These are phyloP conservation scores for Notamacropus eugenii DNA, from an alignment of 2,797 vertebrate genomes.

Conservation along the genomic window DNA sequence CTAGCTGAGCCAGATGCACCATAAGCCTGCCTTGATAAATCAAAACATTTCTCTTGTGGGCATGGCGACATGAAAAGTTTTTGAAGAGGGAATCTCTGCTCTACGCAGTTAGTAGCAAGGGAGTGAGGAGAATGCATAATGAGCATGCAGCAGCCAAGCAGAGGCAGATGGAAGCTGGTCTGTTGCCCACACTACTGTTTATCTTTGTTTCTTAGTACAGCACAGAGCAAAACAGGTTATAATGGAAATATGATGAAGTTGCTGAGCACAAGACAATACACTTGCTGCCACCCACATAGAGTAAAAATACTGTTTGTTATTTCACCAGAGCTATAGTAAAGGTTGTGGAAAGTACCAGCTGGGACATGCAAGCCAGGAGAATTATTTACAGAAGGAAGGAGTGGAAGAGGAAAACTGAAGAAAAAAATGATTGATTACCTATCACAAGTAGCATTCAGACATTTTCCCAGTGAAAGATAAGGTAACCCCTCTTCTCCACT, in stretches of 20 bases:
- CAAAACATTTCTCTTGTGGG: neutral
- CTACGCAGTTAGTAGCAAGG: constrained; percentile 1
- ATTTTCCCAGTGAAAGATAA: neutral
- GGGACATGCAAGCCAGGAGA: neutral
- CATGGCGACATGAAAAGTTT: constrained; percentile 20
- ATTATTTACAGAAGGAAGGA: neutral
- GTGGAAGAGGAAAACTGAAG: neutral
- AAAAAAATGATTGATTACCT: neutral
- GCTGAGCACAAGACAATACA: neutral
- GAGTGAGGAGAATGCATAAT: constrained; percentile 6
- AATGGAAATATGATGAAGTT: neutral
- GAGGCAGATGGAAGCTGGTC: neutral
- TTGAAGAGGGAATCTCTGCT: constrained; percentile 67
- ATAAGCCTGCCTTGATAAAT: constrained; percentile 23
- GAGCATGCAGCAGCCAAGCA: neutral
- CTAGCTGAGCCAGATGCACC: neutral
- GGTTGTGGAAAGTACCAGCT: neutral
- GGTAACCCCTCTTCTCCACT: neutral
- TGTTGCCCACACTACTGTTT: neutral
- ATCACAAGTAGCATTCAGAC: neutral
- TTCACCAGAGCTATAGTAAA: neutral
- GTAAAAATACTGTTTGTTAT: neutral
- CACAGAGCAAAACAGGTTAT: neutral
- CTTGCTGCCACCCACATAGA: neutral
- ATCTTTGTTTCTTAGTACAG: neutral